A percentile compares a stretch with the other conserved stretches of the same genome.
Evolutionary conservation across 2,888 invertebrate genomes (phyloP).

Genomic region (Melinaea menophilus): DNA sequence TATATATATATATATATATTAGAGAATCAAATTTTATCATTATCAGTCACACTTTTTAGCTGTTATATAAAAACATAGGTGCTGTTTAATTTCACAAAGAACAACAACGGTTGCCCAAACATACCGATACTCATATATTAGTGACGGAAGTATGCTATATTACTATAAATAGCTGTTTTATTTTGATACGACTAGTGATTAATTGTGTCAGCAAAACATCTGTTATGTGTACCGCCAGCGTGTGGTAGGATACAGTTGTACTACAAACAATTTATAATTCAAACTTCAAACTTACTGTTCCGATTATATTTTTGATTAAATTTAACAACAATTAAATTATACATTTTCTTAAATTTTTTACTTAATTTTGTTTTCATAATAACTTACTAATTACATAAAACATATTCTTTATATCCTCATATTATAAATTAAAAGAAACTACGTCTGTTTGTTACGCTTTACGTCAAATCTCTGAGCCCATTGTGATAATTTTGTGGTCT

Average conservation of each 20-base stretch:
- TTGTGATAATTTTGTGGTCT: no score
- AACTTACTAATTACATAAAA: no score
- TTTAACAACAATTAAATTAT: neutral
- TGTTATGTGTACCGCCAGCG: slow-evolving; percentile 14
- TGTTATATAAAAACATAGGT: neutral
- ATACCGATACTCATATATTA: slow-evolving; percentile 13
- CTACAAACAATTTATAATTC: neutral
- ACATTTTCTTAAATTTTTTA: no score
- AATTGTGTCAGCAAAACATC: slow-evolving; percentile 23
- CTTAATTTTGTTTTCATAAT: no score
- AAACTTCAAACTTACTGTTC: neutral
- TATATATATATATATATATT: no score
- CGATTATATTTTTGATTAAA: neutral
- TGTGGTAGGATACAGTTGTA: slow-evolving; percentile 3
- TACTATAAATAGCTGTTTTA: slow-evolving; percentile 21
- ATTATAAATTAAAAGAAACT: no score
- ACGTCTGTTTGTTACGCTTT: no score
- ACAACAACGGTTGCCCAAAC: slow-evolving; percentile 3
- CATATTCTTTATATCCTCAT: no score
- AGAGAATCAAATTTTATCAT: no score
- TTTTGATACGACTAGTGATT: slow-evolving; percentile 17
- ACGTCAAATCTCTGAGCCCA: no score
- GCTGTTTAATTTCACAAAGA: neutral
- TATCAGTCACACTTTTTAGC: no score
- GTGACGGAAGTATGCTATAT: slow-evolving; percentile 22